Base-by-base conservation (phyloP, 2,113 vertebrate species). In the Pituophis catenifer region DNA sequence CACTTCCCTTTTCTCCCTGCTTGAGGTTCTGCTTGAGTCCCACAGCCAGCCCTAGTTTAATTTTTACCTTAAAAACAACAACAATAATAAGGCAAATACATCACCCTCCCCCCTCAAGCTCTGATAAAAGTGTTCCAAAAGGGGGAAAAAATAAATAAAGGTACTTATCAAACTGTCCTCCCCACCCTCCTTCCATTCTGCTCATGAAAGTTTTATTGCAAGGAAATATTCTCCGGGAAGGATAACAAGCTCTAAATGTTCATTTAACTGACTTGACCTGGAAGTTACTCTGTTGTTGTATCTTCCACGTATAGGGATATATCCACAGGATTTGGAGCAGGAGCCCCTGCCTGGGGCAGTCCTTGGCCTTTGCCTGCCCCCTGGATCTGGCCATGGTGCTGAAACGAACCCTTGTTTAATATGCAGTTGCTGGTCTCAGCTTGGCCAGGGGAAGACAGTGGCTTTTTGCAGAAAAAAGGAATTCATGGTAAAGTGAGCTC, bases 341-440 rank as follows among this genome's bases (percentile, higher is more conserved):
- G 55, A 24, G 15, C 17, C 70, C 33, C 33, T 38, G 17, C n/a
- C 5, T 0, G 0, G 15, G n/a, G 6, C n/a, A 19, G n/a, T 3
- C 70, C 38, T 26, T 11, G 44, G 92, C 38, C 15, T 21, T 8
- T 11, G 6, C 24, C 6, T 1, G 29, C 0, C 13, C 52, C 19
- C 8, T 53, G 89, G 90, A 94, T 93, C 97, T 98, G 97, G 91
- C 97, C 96, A 48, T 96, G 96, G 97, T 98, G 95, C 97, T 97
- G 97, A 96, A 94, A 90, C 33, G 0, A 10, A 33, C 70, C 6
- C 70, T 2, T 3, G 17, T 81, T 81, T 33, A 19, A 38, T 38
- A 19, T 19, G 33, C 70, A 3, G 17, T 2, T 17, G 59, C 23
- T 59, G 57, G 44, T 17, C 12, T 88, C 86, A 8, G 13, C 50